A percentile compares a stretch with the other conserved stretches of the same genome.
Conservation (phyloP, 2,113 vertebrate species). For the Albula goreensis region DNA sequence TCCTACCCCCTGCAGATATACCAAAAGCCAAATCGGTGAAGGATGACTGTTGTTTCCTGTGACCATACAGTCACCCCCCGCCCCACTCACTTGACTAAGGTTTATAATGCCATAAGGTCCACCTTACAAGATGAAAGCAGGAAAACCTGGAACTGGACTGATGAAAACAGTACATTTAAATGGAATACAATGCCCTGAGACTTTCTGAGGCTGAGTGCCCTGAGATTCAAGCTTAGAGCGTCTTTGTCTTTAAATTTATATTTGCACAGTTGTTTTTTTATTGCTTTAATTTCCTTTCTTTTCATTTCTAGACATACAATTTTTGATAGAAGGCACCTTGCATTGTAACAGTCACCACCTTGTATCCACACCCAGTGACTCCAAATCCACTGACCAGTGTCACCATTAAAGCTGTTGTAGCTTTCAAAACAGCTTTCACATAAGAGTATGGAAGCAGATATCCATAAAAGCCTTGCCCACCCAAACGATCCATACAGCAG, state of each 20-base stretch:
- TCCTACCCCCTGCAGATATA: neutral
- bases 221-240: neutral
- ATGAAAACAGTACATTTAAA: neutral
- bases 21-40: neutral
- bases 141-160: conserved; percentile 1
- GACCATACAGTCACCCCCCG: neutral
- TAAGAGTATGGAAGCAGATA: neutral
- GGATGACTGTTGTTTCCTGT: neutral
- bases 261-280: neutral
- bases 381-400: neutral
- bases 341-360: neutral
- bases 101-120: neutral
- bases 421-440: neutral
- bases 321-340: neutral
- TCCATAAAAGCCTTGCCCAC: neutral
- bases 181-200: neutral
- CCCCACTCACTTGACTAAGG: neutral
- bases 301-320: no score
- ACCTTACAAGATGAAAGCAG: neutral
- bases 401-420: neutral
- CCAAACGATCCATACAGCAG: neutral
- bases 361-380: neutral
- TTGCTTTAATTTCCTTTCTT: neutral
- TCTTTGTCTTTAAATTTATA: neutral
- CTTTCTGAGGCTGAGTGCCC: neutral